phyloP scores from a whole-genome alignment of 2,113 vertebrate genomes.

The Thinocorus orbignyianus region DNA sequence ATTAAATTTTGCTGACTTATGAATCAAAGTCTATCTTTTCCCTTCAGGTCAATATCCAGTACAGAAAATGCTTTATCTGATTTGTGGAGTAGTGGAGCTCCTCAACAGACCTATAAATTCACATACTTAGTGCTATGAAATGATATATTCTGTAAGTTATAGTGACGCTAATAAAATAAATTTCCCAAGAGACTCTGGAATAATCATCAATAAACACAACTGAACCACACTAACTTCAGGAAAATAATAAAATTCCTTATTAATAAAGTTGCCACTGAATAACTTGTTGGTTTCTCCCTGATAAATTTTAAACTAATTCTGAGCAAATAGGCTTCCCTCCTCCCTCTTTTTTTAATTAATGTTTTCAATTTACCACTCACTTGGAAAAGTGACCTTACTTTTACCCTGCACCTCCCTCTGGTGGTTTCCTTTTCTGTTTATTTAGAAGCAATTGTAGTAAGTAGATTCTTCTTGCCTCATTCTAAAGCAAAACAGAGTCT shows the following conservation, averaged over 20 bases:
- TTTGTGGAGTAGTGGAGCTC: not conserved
- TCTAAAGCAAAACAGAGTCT: not conserved
- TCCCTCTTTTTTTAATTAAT: not conserved
- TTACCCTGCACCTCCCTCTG: conserved; percentile 58
- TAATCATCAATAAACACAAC: not conserved
- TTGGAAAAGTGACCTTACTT: conserved; percentile 22
- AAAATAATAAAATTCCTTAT: not conserved
- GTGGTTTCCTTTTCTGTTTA: conserved; percentile 10
- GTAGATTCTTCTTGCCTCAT: not conserved
- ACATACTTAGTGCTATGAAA: not conserved
- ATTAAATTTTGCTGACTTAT: not conserved
- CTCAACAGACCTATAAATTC: not conserved
- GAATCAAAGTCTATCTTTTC: not conserved
- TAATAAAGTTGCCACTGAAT: not conserved
- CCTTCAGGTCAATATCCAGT: not conserved
- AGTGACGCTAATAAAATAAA: not conserved
- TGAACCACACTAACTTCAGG: not conserved
- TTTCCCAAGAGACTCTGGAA: not conserved
- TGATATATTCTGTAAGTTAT: not conserved
- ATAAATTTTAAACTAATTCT: not conserved
- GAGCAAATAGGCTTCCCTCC: not conserved
- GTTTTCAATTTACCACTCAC: not conserved
- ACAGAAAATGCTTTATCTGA: not conserved
- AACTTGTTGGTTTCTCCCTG: not conserved
- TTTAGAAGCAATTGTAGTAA: not conserved